phyloP scores from a whole-genome alignment of 2,888 invertebrate species.

The Bruchidius siliquastri region DNA sequence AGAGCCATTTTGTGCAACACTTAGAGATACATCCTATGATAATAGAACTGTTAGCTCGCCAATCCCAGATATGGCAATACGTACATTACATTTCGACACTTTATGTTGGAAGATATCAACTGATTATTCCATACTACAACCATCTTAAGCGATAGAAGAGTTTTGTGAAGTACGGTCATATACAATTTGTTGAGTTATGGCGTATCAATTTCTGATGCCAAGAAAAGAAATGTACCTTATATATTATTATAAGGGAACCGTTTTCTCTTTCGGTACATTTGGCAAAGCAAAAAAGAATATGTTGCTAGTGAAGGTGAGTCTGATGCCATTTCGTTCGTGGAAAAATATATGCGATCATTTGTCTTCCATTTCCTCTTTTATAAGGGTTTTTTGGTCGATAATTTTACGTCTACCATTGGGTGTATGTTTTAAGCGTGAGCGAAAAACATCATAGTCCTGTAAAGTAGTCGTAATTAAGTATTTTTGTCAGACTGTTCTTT shows the following conservation, averaged over 20 bases:
- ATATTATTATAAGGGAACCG: neutral
- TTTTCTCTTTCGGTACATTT: neutral
- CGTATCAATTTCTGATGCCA: neutral
- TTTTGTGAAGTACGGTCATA: neutral
- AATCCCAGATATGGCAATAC: no score
- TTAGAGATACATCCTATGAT: no score
- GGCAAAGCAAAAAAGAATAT: neutral
- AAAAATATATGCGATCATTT: neutral
- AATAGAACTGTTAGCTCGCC: no score
- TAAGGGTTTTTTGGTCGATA: neutral
- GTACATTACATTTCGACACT: no score
- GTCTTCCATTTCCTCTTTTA: neutral
- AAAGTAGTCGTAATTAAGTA: neutral
- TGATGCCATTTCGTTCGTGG: neutral
- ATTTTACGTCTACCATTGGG: neutral
- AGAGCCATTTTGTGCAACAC: no score
- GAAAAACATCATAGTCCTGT: neutral
- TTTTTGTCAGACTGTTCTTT: neutral
- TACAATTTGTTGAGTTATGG: neutral
- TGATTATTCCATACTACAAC: no score
- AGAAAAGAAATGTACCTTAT: neutral
- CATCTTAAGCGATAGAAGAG: no score
- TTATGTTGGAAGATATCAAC: no score
- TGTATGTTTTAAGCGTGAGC: neutral
- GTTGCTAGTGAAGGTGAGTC: neutral